Base-by-base conservation (phyloP, 2,888 invertebrate genomes). In the Homarus gammarus region DNA sequence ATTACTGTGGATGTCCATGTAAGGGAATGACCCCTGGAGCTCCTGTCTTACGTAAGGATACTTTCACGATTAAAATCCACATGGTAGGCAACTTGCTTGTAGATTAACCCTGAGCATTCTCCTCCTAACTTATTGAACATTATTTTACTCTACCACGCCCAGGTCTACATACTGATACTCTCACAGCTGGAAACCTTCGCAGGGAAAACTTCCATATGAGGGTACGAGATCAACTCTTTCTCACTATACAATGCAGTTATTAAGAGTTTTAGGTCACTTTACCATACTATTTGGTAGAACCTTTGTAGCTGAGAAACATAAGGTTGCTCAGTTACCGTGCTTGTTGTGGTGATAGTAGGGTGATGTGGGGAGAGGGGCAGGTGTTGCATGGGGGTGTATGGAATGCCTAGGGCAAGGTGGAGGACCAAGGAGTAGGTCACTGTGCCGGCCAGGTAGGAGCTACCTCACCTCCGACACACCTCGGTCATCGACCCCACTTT, bases 401-500 rank as follows among this genome's bases (percentile, higher is more conserved):
- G 44, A 0, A 10, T 33, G 27, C 78, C n/a, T 51, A 31, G 44
- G 78, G 78, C 31, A 18, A 27, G 75, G 27, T 38, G 31, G 10
- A 3, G 77, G 40, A 6, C 36, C 38, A 44, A 31, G 44, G 40
- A 68, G 82, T 68, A 56, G 82, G 82, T 44, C 82, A 64, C 38
- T 82, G n/a, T 64, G 68, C 68, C 68, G 44, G 31, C 44, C 40
- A 68, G 68, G 82, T 68, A 68, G 68, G 64, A 27, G 22, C 64
- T 27, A 27, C 64, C 56, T 56, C 3, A 27, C 5, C 64, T 8
- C 64, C n/a, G 8, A n/a, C 64, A 38, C 27, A 18, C 33, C 64
- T 15, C 44, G 68, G 82, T 82, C 68, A 82, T 44, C 68, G 82
- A 82, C 68, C 82, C 82, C 82, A 82, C 82, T 82, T 82, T 82